A percentile compares a stretch with the other conserved stretches of the same genome.
Evolutionary conservation across 1,140 invertebrate species (phyloP).

Genomic region (Trypoxylus dichotomus): DNA sequence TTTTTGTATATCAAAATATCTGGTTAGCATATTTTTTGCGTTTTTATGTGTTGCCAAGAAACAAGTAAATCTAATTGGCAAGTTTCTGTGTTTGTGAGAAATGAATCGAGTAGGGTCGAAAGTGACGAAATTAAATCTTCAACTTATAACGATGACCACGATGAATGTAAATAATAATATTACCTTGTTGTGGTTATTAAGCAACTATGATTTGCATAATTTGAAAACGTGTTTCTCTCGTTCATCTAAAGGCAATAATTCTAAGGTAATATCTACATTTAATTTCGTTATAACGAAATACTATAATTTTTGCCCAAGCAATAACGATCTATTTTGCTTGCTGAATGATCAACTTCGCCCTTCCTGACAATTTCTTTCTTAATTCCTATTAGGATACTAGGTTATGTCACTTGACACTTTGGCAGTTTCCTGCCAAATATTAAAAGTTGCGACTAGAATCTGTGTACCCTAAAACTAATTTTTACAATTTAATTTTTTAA

Average conservation of each 20-base stretch:
- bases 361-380: no score
- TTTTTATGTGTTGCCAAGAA: neutral
- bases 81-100: neutral
- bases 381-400: no score
- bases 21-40: neutral
- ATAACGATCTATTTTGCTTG: no score
- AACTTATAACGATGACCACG: neutral
- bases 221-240: neutral
- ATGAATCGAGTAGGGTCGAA: neutral
- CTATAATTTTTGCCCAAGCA: no score
- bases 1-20: no score
- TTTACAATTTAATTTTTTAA: no score
- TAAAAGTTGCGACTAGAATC: no score
- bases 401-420: no score
- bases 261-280: neutral
- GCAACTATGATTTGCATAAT: neutral
- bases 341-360: no score
- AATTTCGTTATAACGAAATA: no score
- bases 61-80: neutral
- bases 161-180: neutral
- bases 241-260: neutral
- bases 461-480: no score
- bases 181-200: neutral
- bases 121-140: neutral
- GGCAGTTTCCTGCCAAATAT: no score